Conservation (phyloP, 2,888 invertebrate genomes). For the Drosophila neutralis region DNA sequence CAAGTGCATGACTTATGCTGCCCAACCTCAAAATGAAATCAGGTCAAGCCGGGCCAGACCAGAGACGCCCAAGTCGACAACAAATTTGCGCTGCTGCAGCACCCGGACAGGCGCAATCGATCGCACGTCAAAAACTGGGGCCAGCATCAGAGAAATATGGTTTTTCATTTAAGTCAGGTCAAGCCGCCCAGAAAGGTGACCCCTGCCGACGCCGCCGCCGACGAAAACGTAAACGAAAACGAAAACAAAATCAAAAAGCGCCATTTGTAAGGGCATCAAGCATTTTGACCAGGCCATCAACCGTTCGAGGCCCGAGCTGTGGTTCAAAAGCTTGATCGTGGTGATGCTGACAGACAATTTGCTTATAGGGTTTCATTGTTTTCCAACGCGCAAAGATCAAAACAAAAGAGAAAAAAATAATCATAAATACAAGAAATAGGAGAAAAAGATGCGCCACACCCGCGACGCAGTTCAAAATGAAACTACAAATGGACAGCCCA, state of each 20-base stretch:
- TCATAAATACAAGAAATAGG: constrained; percentile 33
- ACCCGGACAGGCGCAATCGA: constrained; percentile 75
- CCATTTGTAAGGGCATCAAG: constrained; percentile 71
- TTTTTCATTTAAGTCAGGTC: constrained; percentile 80
- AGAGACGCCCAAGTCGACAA: constrained; percentile 57
- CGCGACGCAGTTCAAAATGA: constrained; percentile 53
- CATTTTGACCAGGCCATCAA: constrained; percentile 70
- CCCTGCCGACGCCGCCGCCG: constrained; percentile 25
- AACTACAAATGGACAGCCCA: constrained; percentile 64
- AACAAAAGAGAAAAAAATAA: constrained; percentile 50
- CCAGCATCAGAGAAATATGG: constrained; percentile 74
- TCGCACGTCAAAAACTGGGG: constrained; percentile 79
- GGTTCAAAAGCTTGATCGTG: constrained; percentile 45
- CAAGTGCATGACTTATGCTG: constrained; percentile 79
- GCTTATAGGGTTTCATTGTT: constrained; percentile 64
- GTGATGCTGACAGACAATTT: constrained; percentile 72
- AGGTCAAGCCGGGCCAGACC: constrained; percentile 50
- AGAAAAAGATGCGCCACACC: constrained; percentile 77
- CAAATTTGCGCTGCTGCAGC: constrained; percentile 70
- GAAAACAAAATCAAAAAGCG: constrained; percentile 66
- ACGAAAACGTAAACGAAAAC: constrained; percentile 60
- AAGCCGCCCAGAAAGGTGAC: constrained; percentile 75
- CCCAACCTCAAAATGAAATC: constrained; percentile 75
- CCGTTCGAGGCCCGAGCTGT: constrained; percentile 28
- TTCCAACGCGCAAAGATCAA: constrained; percentile 74